Percentiles rank a stretch among this genome's conserved stretches.
Evolutionary conservation across 2,888 invertebrate species (phyloP).

Genomic region (Eueremaeus valkanovi): DNA sequence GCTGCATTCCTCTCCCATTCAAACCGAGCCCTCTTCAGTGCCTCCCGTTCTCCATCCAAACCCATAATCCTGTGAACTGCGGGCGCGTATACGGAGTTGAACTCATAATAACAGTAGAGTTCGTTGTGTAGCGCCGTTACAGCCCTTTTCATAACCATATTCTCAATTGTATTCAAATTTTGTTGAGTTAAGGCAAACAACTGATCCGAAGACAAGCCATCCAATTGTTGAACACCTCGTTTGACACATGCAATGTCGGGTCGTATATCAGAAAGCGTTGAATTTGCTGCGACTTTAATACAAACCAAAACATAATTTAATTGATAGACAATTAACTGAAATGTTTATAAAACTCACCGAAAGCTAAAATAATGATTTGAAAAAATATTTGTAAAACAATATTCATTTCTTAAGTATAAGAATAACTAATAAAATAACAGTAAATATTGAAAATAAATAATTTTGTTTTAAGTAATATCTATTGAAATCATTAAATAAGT

Average conservation of each 20-base stretch:
- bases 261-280: not conserved
- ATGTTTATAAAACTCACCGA: not conserved
- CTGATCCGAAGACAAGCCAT: not conserved
- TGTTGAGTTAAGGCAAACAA: constrained; percentile 1
- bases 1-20: not conserved
- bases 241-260: not conserved
- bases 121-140: not conserved
- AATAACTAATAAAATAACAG: too few species aligned
- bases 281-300: not conserved
- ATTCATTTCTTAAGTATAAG: not conserved
- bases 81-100: not conserved
- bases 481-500: too few species aligned
- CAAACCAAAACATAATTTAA: not conserved
- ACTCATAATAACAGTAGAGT: not conserved
- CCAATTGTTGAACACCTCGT: not conserved
- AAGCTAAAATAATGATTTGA: not conserved
- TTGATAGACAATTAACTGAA: not conserved
- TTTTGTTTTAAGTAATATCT: too few species aligned
- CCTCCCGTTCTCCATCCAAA: not conserved
- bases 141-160: not conserved
- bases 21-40: not conserved
- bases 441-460: too few species aligned
- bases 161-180: not conserved
- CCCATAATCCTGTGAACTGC: not conserved
- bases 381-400: not conserved